A percentile compares a stretch with the other conserved stretches of the same genome.
phyloP scores from a whole-genome alignment of 2,888 invertebrate species.

The Phasia obesa region DNA sequence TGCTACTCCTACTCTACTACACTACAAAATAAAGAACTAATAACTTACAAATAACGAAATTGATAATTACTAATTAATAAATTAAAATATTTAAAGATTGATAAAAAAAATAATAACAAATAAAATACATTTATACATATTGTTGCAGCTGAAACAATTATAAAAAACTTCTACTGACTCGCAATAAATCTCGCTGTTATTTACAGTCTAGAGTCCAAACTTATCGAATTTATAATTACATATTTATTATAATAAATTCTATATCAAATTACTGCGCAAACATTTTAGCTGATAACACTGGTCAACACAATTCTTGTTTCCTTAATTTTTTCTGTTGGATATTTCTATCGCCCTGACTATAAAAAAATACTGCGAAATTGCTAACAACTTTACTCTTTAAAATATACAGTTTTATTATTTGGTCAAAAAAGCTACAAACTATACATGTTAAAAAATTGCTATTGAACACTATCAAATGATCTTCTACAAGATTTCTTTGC shows the following conservation, averaged over 20 bases:
- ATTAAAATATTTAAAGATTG: conserved; percentile 46
- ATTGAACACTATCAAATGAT: no score
- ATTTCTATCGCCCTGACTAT: no score
- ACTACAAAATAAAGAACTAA: conserved; percentile 21
- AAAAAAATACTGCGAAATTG: no score
- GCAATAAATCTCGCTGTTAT: conserved; percentile 37
- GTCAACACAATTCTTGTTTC: no score
- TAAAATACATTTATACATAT: conserved; percentile 20
- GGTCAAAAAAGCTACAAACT: no score
- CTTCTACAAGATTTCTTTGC: no score
- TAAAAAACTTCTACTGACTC: conserved; percentile 21
- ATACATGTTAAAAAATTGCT: no score
- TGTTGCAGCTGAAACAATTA: conserved; percentile 37
- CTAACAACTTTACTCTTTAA: no score
- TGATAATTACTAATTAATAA: conserved; percentile 47
- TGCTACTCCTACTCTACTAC: background rate
- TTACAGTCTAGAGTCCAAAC: conserved; percentile 71
- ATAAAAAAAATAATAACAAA: conserved; percentile 1
- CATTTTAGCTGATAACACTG: conserved; percentile 25
- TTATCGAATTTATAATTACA: conserved; percentile 70
- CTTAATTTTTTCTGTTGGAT: no score
- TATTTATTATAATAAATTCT: conserved; percentile 53
- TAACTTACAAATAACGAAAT: conserved; percentile 22
- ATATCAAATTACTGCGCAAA: conserved; percentile 60
- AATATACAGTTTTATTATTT: no score